These are phyloP conservation scores for Otolemur crassicaudatus DNA, from an alignment of 2,797 vertebrate genomes.

Conservation along the genomic window DNA sequence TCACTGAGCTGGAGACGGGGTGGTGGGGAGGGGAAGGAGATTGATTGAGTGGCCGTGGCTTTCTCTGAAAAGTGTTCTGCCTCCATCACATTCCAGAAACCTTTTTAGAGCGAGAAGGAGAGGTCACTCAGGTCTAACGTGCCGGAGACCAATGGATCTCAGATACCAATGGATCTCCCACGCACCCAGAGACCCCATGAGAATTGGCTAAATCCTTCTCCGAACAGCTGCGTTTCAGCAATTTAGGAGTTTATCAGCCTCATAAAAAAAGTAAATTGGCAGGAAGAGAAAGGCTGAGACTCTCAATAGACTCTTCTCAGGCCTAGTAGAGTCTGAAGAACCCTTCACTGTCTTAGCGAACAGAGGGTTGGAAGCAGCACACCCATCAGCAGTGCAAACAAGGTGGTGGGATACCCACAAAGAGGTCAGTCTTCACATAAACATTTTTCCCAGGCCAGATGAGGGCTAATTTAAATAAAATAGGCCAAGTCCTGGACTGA, in stretches of 20 bases:
- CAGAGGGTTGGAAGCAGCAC: conserved; percentile 70
- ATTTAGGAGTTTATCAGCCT: conserved; percentile 86
- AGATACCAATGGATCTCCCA: conserved; percentile 79
- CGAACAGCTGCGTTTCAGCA: conserved; percentile 86
- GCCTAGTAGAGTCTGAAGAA: conserved; percentile 83
- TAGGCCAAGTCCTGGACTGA: conserved; percentile 78
- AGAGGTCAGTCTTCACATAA: conserved; percentile 83
- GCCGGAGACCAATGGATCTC: conserved; percentile 73
- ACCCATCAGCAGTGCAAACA: conserved; percentile 83
- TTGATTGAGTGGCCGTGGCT: conserved; percentile 68
- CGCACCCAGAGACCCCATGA: conserved; percentile 74
- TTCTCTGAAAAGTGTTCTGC: conserved; percentile 79
- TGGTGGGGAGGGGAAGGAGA: neutral
- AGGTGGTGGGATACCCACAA: conserved; percentile 74
- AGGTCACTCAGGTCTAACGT: conserved; percentile 81
- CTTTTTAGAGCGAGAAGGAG: conserved; percentile 77
- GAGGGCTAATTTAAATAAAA: conserved; percentile 83
- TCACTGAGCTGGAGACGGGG: conserved; percentile 54
- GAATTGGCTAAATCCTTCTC: conserved; percentile 85
- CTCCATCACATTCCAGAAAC: conserved; percentile 84
- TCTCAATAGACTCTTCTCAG: conserved; percentile 84
- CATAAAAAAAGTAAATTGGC: conserved; percentile 82
- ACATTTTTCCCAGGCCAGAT: conserved; percentile 87
- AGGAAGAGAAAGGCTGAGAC: conserved; percentile 82
- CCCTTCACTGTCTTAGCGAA: conserved; percentile 84